A percentile compares a stretch with the other conserved stretches of the same genome.
Conservation (phyloP, 2,113 vertebrate species). For the Chaetura pelagica region DNA sequence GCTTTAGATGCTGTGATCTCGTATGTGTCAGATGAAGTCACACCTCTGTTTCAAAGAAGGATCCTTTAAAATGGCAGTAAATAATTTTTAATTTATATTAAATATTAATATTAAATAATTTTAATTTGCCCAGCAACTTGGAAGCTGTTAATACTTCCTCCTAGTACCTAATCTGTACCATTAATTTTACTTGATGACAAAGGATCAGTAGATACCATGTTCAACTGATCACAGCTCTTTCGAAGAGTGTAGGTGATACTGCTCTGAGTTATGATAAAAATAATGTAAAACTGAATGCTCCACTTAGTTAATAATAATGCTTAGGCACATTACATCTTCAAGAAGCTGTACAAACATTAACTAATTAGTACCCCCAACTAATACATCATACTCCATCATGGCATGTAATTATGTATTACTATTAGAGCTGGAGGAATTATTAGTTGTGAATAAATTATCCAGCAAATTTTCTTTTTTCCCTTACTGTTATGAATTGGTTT, state of each 20-base stretch:
- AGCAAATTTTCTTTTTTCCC: not conserved
- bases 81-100: too few species aligned
- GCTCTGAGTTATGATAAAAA: constrained; percentile 15
- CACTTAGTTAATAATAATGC: constrained; percentile 54
- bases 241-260: not conserved
- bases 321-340: constrained; percentile 37
- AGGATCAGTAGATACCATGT: not conserved
- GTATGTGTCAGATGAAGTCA: not conserved
- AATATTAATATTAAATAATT: too few species aligned
- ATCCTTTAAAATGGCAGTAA: not conserved
- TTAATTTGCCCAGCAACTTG: not conserved
- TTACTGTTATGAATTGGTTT: not conserved
- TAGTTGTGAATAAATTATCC: constrained; percentile 41
- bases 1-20: not conserved
- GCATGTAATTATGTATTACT: constrained; percentile 67
- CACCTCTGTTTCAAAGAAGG: not conserved
- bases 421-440: constrained; percentile 49
- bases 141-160: not conserved
- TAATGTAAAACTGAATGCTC: not conserved
- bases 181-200: not conserved
- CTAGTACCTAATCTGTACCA: not conserved
- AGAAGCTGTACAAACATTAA: constrained; percentile 71
- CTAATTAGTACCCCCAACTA: constrained; percentile 72
- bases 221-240: not conserved
- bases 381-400: constrained; percentile 25